Percentiles rank a stretch among this genome's conserved stretches.
These are phyloP conservation scores for Branchellion lobata DNA, from an alignment of 2,888 invertebrate species.

Conservation along the genomic window DNA sequence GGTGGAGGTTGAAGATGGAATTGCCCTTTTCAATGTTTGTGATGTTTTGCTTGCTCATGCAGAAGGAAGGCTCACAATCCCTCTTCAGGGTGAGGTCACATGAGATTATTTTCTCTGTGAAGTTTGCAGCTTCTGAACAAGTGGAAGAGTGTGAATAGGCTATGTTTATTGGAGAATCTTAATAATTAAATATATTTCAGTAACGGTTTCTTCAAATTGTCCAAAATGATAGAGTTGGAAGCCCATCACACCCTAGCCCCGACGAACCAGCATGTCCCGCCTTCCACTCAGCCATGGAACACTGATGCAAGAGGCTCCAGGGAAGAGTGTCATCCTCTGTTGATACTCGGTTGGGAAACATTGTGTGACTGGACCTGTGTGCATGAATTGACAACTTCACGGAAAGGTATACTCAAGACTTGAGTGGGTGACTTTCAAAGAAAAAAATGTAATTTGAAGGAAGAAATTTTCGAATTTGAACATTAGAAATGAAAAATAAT, in stretches of 20 bases:
- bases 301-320: conserved; percentile 61
- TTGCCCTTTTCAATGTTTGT: conserved; percentile 60
- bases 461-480: too few relatives aligned
- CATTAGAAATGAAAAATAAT: too few relatives aligned
- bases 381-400: conserved; percentile 46
- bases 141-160: background rate
- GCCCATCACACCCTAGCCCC: too few relatives aligned
- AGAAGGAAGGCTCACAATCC: conserved; percentile 61
- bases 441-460: too few relatives aligned
- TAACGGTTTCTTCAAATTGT: too few relatives aligned
- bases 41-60: conserved; percentile 60
- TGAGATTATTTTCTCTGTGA: conserved; percentile 58
- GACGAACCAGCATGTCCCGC: conserved; percentile 58
- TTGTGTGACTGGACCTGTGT: background rate
- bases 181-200: too few relatives aligned
- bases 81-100: conserved; percentile 60
- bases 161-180: conserved; percentile 3
- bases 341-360: conserved; percentile 57
- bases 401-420: too few relatives aligned
- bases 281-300: conserved; percentile 61
- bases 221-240: too few relatives aligned
- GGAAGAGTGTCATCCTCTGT: conserved; percentile 57
- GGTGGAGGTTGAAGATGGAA: conserved; percentile 59
- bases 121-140: conserved; percentile 59
- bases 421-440: too few relatives aligned